These are phyloP conservation scores for Hermetia illucens DNA, from an alignment of 1,140 invertebrate genomes.

Conservation along the genomic window DNA sequence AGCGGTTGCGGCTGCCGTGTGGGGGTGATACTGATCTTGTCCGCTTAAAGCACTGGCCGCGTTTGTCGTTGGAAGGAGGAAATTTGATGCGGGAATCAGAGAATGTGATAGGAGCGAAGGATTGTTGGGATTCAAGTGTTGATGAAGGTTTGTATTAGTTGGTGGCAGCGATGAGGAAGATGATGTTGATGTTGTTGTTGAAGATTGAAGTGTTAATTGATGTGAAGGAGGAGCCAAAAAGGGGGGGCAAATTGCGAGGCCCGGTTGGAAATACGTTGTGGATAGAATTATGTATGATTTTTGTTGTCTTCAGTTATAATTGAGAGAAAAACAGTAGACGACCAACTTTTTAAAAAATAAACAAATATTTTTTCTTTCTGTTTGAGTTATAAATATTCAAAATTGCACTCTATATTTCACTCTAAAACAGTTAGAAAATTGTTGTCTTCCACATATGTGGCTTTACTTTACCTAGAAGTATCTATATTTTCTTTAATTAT, in stretches of 20 bases:
- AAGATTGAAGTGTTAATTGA: background rate
- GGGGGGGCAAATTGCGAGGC: slow-evolving; percentile 8
- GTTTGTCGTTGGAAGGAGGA: too few species aligned
- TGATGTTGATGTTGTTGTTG: slow-evolving; percentile 7
- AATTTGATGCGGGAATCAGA: too few species aligned
- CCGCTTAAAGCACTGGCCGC: too few species aligned
- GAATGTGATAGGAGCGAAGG: background rate
- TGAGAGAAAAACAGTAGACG: too few species aligned
- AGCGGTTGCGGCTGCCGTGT: too few species aligned
- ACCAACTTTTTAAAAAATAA: slow-evolving; percentile 1
- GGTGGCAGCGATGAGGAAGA: slow-evolving; percentile 2
- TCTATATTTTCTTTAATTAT: background rate
- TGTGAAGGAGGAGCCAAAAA: slow-evolving; percentile 3
- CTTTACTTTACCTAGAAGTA: background rate
- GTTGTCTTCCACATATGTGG: background rate
- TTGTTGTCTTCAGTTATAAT: slow-evolving; percentile 1
- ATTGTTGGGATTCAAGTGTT: background rate
- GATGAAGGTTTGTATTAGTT: slow-evolving; percentile 1
- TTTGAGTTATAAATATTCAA: background rate
- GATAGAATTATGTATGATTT: background rate
- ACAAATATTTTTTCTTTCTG: background rate
- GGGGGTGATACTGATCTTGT: too few species aligned
- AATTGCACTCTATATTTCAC: background rate
- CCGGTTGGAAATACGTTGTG: slow-evolving; percentile 7
- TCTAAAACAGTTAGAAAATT: background rate